Evolutionary conservation across 64 coral and sea anemone genomes (phyloP).

Genomic region (Stichodactyla helianthus): DNA sequence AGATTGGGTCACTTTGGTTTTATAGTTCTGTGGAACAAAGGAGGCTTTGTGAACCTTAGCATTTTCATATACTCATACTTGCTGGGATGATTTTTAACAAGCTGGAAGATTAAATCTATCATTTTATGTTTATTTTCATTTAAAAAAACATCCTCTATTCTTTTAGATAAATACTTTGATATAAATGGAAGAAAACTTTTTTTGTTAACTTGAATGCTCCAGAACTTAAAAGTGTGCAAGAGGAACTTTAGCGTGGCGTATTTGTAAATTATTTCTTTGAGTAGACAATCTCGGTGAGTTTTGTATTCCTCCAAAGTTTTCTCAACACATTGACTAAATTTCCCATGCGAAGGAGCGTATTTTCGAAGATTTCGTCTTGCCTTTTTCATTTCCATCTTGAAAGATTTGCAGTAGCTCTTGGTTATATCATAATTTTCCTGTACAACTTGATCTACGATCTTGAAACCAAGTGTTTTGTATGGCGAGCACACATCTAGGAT

Average conservation of each 20-base stretch:
- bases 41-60: constrained; percentile 26
- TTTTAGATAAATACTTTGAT: constrained; percentile 12
- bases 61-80: not conserved
- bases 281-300: not conserved
- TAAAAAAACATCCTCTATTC: constrained; percentile 40
- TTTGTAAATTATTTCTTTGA: not conserved
- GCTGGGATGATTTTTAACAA: not conserved
- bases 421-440: not conserved
- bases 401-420: not conserved
- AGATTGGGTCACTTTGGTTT: not conserved
- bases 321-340: not conserved
- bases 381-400: not conserved
- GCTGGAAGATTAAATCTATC: not conserved
- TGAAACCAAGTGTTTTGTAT: not conserved
- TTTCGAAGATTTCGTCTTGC: not conserved
- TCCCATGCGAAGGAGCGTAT: not conserved
- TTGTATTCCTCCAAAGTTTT: not conserved
- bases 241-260: not conserved
- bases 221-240: not conserved
- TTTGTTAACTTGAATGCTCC: not conserved
- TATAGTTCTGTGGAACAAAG: constrained; percentile 29
- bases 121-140: constrained; percentile 25
- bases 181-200: not conserved
- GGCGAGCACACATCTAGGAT: not conserved
- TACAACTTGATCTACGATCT: not conserved